Conservation (phyloP, 35 echinoderm and acorn worm genomes). For the Apostichopus japonicus region DNA sequence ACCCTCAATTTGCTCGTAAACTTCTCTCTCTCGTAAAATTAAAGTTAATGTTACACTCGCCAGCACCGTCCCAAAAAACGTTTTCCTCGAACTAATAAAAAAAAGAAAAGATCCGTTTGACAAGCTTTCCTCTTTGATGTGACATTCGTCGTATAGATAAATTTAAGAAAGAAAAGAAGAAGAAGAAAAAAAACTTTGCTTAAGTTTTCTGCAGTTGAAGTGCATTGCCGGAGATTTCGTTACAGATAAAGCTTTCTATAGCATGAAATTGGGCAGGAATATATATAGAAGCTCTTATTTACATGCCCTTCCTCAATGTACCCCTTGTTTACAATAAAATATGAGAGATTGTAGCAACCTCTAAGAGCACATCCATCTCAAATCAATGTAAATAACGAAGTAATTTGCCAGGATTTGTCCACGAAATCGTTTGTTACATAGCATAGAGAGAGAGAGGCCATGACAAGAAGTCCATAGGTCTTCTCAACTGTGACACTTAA, state of each 20-base stretch:
- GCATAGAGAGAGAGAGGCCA: not conserved
- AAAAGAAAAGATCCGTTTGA: not conserved
- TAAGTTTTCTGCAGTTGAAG: not conserved
- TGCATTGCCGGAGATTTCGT: not conserved
- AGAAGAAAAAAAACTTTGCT: not conserved
- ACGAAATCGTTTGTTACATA: not conserved
- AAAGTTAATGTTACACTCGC: too few species aligned
- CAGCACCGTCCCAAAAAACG: too few species aligned
- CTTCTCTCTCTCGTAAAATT: too few species aligned
- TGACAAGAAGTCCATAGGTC: too few species aligned
- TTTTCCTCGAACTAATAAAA: too few species aligned
- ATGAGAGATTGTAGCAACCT: not conserved
- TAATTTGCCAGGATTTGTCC: not conserved
- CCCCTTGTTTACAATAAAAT: not conserved
- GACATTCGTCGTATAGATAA: not conserved
- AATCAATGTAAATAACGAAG: not conserved
- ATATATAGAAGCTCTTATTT: not conserved
- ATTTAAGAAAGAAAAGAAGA: not conserved
- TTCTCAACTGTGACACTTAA: too few species aligned
- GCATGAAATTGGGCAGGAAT: too few species aligned
- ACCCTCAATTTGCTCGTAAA: too few species aligned
- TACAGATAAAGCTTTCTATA: not conserved
- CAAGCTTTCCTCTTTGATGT: not conserved
- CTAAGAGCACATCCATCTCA: not conserved
- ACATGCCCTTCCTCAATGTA: not conserved